Evolutionary conservation across 2,888 invertebrate genomes (phyloP).

Genomic region (Athalia cordata): DNA sequence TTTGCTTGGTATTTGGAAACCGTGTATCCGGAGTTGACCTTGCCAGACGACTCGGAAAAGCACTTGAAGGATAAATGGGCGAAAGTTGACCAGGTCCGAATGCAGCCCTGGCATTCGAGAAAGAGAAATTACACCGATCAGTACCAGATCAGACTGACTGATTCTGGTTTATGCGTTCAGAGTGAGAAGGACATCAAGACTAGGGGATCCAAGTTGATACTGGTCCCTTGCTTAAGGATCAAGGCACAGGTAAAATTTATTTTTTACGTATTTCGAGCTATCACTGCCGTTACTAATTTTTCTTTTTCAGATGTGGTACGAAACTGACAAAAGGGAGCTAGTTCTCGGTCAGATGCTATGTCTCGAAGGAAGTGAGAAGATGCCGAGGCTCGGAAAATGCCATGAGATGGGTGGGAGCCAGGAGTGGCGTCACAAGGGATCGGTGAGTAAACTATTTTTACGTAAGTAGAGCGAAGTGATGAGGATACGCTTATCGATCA

Average conservation of each 20-base stretch:
- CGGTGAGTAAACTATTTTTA: conserved; percentile 74
- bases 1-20: conserved; percentile 93
- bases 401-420: conserved; percentile 94
- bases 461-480: too few relatives aligned
- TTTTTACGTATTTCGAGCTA: not conserved
- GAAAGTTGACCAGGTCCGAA: conserved; percentile 79
- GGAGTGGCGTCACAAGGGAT: conserved; percentile 90
- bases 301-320: conserved; percentile 83
- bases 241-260: conserved; percentile 80
- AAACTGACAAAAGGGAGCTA: conserved; percentile 88
- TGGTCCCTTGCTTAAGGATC: conserved; percentile 82
- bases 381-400: conserved; percentile 90
- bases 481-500: not conserved
- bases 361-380: conserved; percentile 82
- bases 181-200: conserved; percentile 85
- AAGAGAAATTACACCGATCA: conserved; percentile 84
- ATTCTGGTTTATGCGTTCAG: conserved; percentile 86
- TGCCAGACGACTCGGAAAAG: conserved; percentile 78
- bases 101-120: conserved; percentile 89
- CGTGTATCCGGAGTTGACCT: conserved; percentile 87
- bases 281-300: not conserved
- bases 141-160: conserved; percentile 83
- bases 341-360: conserved; percentile 90
- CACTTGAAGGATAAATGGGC: conserved; percentile 78
- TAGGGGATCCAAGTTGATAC: conserved; percentile 81